Conservation (phyloP, 2,888 invertebrate genomes). For the Smittia sp. region DNA sequence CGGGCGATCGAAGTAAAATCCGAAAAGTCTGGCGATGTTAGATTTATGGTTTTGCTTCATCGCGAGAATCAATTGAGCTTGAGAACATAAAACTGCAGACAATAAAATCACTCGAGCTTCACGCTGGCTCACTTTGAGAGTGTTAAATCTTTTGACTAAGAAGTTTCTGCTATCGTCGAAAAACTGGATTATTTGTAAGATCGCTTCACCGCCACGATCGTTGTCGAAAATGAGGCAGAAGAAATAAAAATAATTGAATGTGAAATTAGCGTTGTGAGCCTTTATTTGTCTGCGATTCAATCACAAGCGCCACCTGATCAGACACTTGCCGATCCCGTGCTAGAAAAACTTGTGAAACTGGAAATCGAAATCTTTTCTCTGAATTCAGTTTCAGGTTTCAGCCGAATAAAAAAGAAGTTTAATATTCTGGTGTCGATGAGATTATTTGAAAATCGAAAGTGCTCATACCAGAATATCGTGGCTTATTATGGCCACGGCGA, state of each 20-base stretch:
- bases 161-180: no score
- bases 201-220: not conserved
- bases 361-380: constrained; percentile 16
- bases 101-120: no score
- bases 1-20: no score
- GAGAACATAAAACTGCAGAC: no score
- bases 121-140: no score
- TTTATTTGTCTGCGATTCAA: not conserved
- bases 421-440: not conserved
- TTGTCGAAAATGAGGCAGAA: not conserved
- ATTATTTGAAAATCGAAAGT: constrained; percentile 28
- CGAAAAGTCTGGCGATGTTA: no score
- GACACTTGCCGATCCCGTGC: constrained; percentile 22
- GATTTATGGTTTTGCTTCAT: no score
- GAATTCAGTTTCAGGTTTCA: not conserved
- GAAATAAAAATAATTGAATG: constrained; percentile 1
- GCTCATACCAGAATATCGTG: constrained; percentile 26
- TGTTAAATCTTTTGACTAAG: no score
- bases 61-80: no score
- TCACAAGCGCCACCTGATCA: not conserved
- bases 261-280: not conserved
- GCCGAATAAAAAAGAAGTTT: not conserved
- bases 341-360: constrained; percentile 36
- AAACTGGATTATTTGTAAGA: constrained; percentile 27
- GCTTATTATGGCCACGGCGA: constrained; percentile 19